These are phyloP conservation scores for Drosophila mercatorum DNA, from an alignment of 2,888 invertebrate genomes.

Conservation along the genomic window DNA sequence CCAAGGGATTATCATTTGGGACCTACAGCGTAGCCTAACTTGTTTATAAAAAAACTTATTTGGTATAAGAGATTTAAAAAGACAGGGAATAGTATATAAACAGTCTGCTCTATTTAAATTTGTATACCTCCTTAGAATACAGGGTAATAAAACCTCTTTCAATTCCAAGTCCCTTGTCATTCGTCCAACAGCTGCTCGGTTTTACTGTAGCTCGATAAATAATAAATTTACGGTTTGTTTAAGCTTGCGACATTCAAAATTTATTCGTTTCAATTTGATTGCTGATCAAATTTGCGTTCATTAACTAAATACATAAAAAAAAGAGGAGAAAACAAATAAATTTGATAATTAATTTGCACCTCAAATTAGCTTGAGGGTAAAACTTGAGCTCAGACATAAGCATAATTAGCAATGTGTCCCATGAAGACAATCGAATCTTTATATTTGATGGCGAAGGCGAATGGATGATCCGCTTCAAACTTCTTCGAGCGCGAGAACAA, in stretches of 20 bases:
- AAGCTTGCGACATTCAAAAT: slow-evolving; percentile 15
- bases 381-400: slow-evolving; percentile 54
- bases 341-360: slow-evolving; percentile 40
- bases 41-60: background rate
- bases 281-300: slow-evolving; percentile 44
- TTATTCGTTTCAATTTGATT: slow-evolving; percentile 46
- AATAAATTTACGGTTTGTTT: slow-evolving; percentile 15
- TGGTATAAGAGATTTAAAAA: background rate
- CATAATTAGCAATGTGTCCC: slow-evolving; percentile 81
- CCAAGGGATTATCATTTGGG: background rate
- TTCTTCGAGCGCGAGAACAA: slow-evolving; percentile 80
- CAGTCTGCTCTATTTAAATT: background rate
- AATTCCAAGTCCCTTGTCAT: background rate
- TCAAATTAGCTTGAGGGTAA: background rate
- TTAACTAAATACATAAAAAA: slow-evolving; percentile 12
- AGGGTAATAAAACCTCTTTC: background rate
- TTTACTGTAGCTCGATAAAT: background rate
- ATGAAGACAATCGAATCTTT: slow-evolving; percentile 80
- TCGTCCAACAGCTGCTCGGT: background rate
- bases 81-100: no score
- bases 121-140: no score
- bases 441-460: slow-evolving; percentile 77
- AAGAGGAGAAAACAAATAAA: slow-evolving; percentile 16
- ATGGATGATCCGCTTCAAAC: slow-evolving; percentile 81
- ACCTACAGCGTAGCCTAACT: background rate